Evolutionary conservation across 2,888 invertebrate genomes (phyloP).

Genomic region (Zygaena filipendulae): DNA sequence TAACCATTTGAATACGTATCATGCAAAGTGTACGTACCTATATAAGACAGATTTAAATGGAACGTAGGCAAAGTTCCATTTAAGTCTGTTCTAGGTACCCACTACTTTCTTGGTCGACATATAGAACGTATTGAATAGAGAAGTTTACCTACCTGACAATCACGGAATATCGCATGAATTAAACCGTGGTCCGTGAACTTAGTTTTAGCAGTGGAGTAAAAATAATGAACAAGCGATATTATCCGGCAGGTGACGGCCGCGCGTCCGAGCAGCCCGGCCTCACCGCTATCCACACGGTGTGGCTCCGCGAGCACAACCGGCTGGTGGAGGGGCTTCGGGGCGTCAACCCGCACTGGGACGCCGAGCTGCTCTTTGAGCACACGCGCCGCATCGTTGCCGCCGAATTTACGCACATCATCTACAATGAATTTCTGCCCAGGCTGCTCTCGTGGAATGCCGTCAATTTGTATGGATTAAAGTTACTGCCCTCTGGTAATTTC

Average conservation of each 20-base stretch:
- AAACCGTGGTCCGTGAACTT: too few relatives aligned
- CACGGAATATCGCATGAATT: too few relatives aligned
- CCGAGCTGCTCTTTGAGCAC: conserved; percentile 86
- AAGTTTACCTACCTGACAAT: too few relatives aligned
- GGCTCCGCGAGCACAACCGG: conserved; percentile 91
- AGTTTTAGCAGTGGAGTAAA: neutral
- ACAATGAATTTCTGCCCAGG: conserved; percentile 91
- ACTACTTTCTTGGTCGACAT: neutral
- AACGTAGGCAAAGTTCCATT: neutral
- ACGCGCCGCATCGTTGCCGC: conserved; percentile 82
- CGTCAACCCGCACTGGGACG: conserved; percentile 91
- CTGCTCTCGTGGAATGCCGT: conserved; percentile 91
- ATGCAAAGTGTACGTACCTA: too few relatives aligned
- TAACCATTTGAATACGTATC: too few relatives aligned
- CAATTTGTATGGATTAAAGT: conserved; percentile 86
- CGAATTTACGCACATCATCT: conserved; percentile 82
- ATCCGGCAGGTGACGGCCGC: conserved; percentile 77
- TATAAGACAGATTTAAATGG: too few relatives aligned
- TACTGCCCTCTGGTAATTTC: conserved; percentile 73
- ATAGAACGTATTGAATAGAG: neutral
- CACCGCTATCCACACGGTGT: conserved; percentile 89
- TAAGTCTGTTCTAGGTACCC: neutral
- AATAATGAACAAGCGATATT: neutral
- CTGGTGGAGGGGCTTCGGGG: conserved; percentile 80
- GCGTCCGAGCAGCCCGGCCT: conserved; percentile 94